Evolutionary conservation across 2,113 vertebrate genomes (phyloP).

Genomic region (Caranx ignobilis): DNA sequence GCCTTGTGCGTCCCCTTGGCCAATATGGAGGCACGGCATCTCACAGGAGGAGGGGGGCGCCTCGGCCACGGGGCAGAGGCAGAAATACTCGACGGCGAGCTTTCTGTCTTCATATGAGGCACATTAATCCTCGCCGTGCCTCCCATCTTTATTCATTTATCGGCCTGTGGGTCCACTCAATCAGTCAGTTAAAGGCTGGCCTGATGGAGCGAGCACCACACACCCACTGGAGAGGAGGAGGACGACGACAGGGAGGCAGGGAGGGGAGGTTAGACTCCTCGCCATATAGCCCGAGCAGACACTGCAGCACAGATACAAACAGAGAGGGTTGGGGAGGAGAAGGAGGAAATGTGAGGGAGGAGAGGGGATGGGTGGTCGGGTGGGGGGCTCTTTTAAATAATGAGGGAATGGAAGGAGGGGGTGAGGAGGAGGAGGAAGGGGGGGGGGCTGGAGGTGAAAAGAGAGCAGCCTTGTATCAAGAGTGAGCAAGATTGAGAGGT

Average conservation of each 20-base stretch:
- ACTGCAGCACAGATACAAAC: slow-evolving; percentile 74
- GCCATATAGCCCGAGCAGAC: slow-evolving; percentile 73
- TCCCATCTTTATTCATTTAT: slow-evolving; percentile 80
- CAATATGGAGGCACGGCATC: slow-evolving; percentile 39
- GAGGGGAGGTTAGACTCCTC: slow-evolving; percentile 61
- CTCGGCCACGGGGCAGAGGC: slow-evolving; percentile 45
- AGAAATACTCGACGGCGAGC: slow-evolving; percentile 48
- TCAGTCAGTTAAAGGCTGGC: slow-evolving; percentile 75
- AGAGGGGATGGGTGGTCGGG: slow-evolving; percentile 45
- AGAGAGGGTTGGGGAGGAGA: slow-evolving; percentile 61
- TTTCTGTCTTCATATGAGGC: slow-evolving; percentile 65
- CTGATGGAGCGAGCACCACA: slow-evolving; percentile 56
- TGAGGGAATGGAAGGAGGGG: slow-evolving; percentile 29
- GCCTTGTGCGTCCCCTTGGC: slow-evolving; percentile 1
- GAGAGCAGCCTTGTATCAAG: slow-evolving; percentile 66
- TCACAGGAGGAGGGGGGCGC: slow-evolving; percentile 22
- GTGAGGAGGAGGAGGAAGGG: background rate
- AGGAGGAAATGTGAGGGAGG: slow-evolving; percentile 63
- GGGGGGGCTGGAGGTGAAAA: slow-evolving; percentile 73
- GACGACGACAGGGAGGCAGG: slow-evolving; percentile 1
- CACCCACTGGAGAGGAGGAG: slow-evolving; percentile 34
- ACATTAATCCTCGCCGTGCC: slow-evolving; percentile 73
- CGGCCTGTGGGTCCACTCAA: slow-evolving; percentile 76
- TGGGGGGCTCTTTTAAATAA: slow-evolving; percentile 69
- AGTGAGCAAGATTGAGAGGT: slow-evolving; percentile 68